Evolutionary conservation across 2,888 invertebrate genomes (phyloP).

Genomic region (Schrankia costaestrigalis): DNA sequence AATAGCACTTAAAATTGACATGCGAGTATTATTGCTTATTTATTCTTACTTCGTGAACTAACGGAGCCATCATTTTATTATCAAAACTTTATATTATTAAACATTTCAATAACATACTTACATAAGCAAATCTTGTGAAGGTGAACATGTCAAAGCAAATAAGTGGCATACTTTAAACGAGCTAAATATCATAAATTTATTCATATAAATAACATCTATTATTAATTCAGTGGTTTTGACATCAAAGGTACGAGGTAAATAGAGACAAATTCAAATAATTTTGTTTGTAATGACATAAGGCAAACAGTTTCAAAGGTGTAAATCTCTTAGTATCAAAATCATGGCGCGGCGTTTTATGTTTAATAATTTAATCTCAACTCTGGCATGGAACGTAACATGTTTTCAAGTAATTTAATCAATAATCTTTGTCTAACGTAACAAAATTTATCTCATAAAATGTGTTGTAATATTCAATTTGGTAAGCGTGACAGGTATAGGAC

Average conservation of each 20-base stretch:
- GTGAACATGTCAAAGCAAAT: too few species aligned
- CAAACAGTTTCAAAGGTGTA: conserved; percentile 45
- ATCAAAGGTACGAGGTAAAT: conserved; percentile 44
- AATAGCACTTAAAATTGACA: too few species aligned
- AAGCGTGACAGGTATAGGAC: conserved; percentile 32
- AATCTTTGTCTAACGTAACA: conserved; percentile 50
- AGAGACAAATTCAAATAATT: conserved; percentile 41
- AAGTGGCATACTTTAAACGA: too few species aligned
- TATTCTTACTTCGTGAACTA: too few species aligned
- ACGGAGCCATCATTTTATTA: too few species aligned
- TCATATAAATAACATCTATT: too few species aligned
- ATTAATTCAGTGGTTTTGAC: conserved; percentile 26
- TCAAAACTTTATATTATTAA: too few species aligned
- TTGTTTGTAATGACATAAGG: conserved; percentile 46
- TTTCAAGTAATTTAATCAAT: conserved; percentile 64
- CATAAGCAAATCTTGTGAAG: background rate
- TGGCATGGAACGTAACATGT: conserved; percentile 54
- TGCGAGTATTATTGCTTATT: too few species aligned
- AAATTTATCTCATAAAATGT: conserved; percentile 41
- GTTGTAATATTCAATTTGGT: conserved; percentile 36
- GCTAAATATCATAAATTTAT: too few species aligned
- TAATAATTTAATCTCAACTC: conserved; percentile 63
- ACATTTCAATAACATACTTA: too few species aligned
- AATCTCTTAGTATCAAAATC: conserved; percentile 58
- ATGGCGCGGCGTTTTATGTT: conserved; percentile 55